Evolutionary conservation across 2,888 invertebrate species (phyloP).

Genomic region (Oxyscelio sp.): DNA sequence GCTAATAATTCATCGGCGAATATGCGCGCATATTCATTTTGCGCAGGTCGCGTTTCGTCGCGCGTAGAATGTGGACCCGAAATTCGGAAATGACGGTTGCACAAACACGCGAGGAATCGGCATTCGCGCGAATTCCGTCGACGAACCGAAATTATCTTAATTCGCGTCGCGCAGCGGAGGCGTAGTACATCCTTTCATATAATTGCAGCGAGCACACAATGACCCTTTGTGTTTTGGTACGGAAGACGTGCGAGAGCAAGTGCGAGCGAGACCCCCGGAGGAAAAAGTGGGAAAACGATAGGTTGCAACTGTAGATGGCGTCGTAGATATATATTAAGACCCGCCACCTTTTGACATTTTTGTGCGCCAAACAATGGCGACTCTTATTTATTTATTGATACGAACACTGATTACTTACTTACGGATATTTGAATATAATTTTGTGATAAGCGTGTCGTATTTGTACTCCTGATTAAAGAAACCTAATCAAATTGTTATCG

Average conservation of each 20-base stretch:
- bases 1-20: slow-evolving; percentile 10
- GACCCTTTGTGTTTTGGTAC: slow-evolving; percentile 60
- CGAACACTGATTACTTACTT: no score
- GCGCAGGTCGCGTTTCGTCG: not conserved
- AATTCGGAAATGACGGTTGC: slow-evolving; percentile 53
- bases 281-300: not conserved
- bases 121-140: slow-evolving; percentile 57
- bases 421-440: not conserved
- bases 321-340: no score
- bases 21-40: slow-evolving; percentile 24
- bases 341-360: no score
- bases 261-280: not conserved
- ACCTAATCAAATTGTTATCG: not conserved
- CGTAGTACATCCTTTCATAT: slow-evolving; percentile 54
- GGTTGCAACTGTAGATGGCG: no score
- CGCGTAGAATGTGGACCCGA: slow-evolving; percentile 22
- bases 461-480: slow-evolving; percentile 28
- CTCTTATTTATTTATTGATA: no score
- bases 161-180: slow-evolving; percentile 55
- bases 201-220: slow-evolving; percentile 62
- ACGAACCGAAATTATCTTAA: slow-evolving; percentile 58
- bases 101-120: slow-evolving; percentile 57
- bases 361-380: no score
- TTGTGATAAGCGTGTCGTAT: not conserved
- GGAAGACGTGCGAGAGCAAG: slow-evolving; percentile 24